Percentiles rank a stretch among this genome's conserved stretches.
Evolutionary conservation across 2,797 vertebrate species (phyloP).

Genomic region (Pachyuromys duprasi): DNA sequence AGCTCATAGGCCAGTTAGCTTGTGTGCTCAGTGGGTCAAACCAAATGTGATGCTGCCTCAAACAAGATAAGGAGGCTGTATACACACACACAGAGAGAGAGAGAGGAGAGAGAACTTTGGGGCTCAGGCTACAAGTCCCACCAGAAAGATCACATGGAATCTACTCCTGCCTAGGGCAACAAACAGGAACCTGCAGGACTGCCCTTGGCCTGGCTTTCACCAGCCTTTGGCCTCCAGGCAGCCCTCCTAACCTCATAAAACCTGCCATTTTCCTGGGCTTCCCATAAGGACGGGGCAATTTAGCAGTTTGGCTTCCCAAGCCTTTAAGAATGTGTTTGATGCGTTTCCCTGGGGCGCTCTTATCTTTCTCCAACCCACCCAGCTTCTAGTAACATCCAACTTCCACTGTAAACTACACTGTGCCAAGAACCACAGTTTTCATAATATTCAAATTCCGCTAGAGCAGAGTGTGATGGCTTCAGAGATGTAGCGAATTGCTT

Average conservation of each 20-base stretch:
- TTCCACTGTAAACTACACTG: constrained; percentile 26
- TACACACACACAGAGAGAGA: neutral
- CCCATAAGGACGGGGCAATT: constrained; percentile 5
- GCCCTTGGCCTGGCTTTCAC: neutral
- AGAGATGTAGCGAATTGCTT: neutral
- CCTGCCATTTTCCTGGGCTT: constrained; percentile 40
- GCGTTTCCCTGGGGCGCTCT: neutral
- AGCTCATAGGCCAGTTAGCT: neutral
- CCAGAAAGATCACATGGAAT: neutral
- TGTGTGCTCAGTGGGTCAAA: neutral
- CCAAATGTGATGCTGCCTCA: neutral
- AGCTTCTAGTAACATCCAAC: constrained; percentile 1
- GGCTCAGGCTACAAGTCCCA: neutral
- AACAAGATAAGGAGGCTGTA: neutral
- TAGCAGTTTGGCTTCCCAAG: neutral
- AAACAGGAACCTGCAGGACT: neutral
- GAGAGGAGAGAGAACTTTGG: no score
- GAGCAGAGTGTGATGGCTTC: neutral
- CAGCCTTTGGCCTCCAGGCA: neutral
- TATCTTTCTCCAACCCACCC: neutral
- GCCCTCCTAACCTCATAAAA: constrained; percentile 29
- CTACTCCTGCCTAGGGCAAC: neutral
- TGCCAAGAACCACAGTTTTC: constrained; percentile 34
- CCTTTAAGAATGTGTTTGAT: constrained; percentile 37
- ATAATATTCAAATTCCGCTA: neutral